Conservation (phyloP, 2,797 vertebrate species). For the Sebastes jordani region DNA sequence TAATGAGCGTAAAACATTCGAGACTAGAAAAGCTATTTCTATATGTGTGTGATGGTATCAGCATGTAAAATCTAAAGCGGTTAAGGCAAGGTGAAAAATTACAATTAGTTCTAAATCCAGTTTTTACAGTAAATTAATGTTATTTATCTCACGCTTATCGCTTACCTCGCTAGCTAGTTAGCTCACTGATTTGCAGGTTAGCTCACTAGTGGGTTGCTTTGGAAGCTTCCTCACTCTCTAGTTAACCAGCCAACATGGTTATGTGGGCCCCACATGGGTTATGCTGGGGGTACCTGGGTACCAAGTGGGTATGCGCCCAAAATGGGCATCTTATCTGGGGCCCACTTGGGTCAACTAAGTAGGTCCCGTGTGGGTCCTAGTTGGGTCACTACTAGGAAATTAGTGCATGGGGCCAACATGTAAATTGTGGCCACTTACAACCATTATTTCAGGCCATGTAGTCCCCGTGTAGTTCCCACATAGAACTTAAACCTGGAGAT, state of each 20-base stretch:
- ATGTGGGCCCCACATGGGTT: too few species aligned
- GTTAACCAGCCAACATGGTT: not conserved
- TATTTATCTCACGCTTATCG: not conserved
- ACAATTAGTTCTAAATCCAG: not conserved
- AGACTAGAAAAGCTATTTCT: not conserved
- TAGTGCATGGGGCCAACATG: too few species aligned
- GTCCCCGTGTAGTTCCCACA: too few species aligned
- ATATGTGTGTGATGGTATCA: not conserved
- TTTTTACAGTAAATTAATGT: not conserved
- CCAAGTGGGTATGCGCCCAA: too few species aligned
- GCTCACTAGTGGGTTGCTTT: not conserved
- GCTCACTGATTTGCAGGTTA: not conserved
- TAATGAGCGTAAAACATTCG: not conserved
- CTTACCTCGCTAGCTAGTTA: not conserved
- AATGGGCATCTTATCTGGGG: too few species aligned
- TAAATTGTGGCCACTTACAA: too few species aligned
- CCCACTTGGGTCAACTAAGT: too few species aligned
- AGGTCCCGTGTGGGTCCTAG: too few species aligned
- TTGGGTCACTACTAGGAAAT: too few species aligned
- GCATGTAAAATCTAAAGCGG: not conserved
- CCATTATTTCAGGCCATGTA: too few species aligned
- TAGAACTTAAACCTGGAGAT: too few species aligned
- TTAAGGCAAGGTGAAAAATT: not conserved
- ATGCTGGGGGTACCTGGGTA: too few species aligned
- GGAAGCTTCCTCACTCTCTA: not conserved